Percentiles rank a stretch among this genome's conserved stretches.
Conservation (phyloP, 2,888 invertebrate species). For the Muschampia plurimacula region DNA sequence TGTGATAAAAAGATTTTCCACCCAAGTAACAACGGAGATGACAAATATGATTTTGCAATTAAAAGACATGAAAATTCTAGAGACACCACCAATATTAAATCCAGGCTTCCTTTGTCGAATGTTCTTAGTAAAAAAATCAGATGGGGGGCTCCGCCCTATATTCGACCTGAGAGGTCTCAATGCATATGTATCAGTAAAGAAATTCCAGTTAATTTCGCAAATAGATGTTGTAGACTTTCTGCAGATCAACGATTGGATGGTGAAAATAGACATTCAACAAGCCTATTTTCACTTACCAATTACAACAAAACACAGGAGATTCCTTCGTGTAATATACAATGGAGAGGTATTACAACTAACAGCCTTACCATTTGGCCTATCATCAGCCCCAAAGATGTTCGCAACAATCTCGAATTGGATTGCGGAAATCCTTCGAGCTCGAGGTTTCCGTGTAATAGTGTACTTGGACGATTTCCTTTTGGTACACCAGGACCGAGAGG, state of each 20-base stretch:
- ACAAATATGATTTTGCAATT: background rate
- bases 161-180: background rate
- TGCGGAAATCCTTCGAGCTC: background rate
- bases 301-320: background rate
- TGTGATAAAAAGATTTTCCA: background rate
- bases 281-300: background rate
- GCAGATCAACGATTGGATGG: background rate
- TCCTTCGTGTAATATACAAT: background rate
- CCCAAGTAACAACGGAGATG: background rate
- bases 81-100: background rate
- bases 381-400: background rate
- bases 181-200: background rate
- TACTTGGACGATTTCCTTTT: constrained; percentile 4
- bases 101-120: background rate
- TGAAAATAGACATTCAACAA: background rate
- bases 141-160: background rate
- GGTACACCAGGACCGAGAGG: background rate
- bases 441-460: background rate
- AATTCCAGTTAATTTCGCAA: background rate
- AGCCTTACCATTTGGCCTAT: background rate
- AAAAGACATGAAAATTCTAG: background rate
- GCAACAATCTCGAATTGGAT: background rate
- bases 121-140: constrained; percentile 9
- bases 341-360: background rate
- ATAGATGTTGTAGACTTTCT: background rate